Evolutionary conservation across 2,888 invertebrate genomes (phyloP).

Genomic region (Xylophagus ater): DNA sequence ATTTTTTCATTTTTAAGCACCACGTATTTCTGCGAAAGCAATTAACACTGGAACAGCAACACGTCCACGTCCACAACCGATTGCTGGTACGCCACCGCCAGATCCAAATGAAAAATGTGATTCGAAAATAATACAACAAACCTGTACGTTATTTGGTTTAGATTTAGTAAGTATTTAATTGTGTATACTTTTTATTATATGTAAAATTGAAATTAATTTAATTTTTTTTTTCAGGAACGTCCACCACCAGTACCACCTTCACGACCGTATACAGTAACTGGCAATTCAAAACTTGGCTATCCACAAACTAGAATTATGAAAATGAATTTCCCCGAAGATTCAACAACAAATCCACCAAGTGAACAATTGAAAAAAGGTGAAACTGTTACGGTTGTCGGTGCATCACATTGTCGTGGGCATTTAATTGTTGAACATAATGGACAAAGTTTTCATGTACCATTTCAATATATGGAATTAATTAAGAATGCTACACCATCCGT

Average conservation of each 20-base stretch:
- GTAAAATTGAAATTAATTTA: constrained; percentile 3
- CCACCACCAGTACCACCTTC: constrained; percentile 88
- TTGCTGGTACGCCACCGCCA: constrained; percentile 80
- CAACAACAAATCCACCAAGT: constrained; percentile 27
- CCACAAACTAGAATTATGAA: constrained; percentile 88
- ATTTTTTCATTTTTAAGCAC: constrained; percentile 24
- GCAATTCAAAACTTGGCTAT: constrained; percentile 83
- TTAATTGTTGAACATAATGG: constrained; percentile 74
- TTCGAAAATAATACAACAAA: constrained; percentile 78
- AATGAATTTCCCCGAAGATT: constrained; percentile 67
- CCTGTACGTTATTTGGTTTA: constrained; percentile 79
- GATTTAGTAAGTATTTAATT: constrained; percentile 55
- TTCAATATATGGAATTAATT: constrained; percentile 67
- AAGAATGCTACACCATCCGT: constrained; percentile 21
- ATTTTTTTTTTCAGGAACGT: constrained; percentile 51
- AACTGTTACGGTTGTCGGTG: constrained; percentile 76
- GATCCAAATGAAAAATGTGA: constrained; percentile 78
- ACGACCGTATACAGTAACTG: constrained; percentile 79
- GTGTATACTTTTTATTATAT: constrained; percentile 2
- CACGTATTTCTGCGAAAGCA: constrained; percentile 33
- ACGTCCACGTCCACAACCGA: constrained; percentile 80
- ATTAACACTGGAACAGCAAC: constrained; percentile 41
- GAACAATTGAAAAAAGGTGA: constrained; percentile 67
- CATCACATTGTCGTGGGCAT: constrained; percentile 75
- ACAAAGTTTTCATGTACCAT: constrained; percentile 65